Conservation (phyloP, 2,888 invertebrate species). For the Neria commutata region DNA sequence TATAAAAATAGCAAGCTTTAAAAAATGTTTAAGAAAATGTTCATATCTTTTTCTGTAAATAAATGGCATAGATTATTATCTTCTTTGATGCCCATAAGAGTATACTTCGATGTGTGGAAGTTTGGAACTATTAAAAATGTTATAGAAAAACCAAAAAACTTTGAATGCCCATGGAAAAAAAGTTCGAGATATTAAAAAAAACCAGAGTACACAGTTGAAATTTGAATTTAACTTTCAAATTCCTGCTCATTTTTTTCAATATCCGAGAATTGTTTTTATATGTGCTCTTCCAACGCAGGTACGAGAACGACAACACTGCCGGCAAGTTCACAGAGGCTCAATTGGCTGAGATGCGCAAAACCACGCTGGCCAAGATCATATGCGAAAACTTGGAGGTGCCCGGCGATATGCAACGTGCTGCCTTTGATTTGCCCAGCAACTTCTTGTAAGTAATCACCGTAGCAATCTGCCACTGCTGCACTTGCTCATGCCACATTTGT, state of each 20-base stretch:
- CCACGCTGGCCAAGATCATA: slow-evolving; percentile 81
- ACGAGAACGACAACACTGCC: slow-evolving; percentile 82
- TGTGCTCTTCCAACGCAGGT: slow-evolving; percentile 64
- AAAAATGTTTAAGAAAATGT: too few species aligned
- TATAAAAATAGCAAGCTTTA: too few species aligned
- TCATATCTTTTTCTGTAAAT: not conserved
- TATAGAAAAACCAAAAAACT: too few species aligned
- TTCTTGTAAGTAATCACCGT: slow-evolving; percentile 70
- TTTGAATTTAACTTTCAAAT: too few species aligned
- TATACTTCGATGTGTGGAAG: too few species aligned
- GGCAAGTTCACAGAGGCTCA: slow-evolving; percentile 85
- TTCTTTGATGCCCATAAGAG: not conserved
- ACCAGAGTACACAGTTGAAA: too few species aligned
- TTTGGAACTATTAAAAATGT: too few species aligned
- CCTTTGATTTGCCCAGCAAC: slow-evolving; percentile 89
- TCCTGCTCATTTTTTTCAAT: too few species aligned
- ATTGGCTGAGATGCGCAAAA: slow-evolving; percentile 84
- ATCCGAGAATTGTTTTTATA: not conserved
- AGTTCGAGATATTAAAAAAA: too few species aligned
- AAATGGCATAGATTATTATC: not conserved
- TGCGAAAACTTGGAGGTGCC: slow-evolving; percentile 90
- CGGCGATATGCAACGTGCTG: slow-evolving; percentile 85
- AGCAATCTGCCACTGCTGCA: not conserved
- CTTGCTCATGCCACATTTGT: not conserved
- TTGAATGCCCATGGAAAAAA: too few species aligned